Percentiles rank a stretch among this genome's conserved stretches.
Evolutionary conservation across 2,113 vertebrate species (phyloP).

Genomic region (Perca flavescens): DNA sequence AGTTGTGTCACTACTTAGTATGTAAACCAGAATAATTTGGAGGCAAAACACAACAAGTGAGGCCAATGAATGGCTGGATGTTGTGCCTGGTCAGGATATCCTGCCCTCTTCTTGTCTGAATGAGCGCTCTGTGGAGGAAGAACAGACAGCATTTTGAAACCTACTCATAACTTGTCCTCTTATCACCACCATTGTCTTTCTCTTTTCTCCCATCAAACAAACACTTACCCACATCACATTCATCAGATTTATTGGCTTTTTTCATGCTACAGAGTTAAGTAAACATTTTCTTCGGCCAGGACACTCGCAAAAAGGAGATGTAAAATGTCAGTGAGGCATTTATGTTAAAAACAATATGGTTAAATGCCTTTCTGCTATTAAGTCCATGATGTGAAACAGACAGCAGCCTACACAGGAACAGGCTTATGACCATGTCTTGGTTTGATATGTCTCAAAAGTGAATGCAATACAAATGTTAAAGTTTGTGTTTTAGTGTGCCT

Average conservation of each 20-base stretch:
- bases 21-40: constrained; percentile 3
- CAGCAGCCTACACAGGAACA: constrained; percentile 10
- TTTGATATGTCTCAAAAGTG: constrained; percentile 25
- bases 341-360: neutral
- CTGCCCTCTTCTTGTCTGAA: constrained; percentile 63
- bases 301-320: neutral
- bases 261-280: constrained; percentile 4
- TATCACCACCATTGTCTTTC: constrained; percentile 47
- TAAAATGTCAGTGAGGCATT: constrained; percentile 6
- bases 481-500: constrained; percentile 30
- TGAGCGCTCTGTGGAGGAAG: constrained; percentile 56
- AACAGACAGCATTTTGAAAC: constrained; percentile 63
- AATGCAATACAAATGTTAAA: constrained; percentile 23
- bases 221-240: constrained; percentile 26
- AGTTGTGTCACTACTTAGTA: constrained; percentile 8
- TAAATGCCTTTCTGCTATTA: constrained; percentile 5
- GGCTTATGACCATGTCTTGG: neutral
- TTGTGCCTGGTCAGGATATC: constrained; percentile 68
- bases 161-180: constrained; percentile 49
- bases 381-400: constrained; percentile 16
- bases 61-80: constrained; percentile 36
- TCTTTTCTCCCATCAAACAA: constrained; percentile 23
- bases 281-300: neutral
- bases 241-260: constrained; percentile 36
- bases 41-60: constrained; percentile 21